Conservation (phyloP, 2,113 vertebrate genomes). For the Proteles cristata region DNA sequence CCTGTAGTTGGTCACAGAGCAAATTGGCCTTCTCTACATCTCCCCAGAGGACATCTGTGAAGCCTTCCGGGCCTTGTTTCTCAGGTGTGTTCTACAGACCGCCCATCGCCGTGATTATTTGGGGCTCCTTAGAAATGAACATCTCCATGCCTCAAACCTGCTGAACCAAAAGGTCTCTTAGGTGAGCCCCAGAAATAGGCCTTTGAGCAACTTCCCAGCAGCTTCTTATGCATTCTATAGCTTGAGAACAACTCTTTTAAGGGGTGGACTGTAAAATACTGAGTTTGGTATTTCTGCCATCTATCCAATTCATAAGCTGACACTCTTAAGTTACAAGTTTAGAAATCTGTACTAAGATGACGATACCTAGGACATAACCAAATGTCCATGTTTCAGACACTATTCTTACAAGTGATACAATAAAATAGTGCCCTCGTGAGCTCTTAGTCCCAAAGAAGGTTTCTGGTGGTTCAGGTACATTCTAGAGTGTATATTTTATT, state of each 20-base stretch:
- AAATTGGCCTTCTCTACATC: not conserved
- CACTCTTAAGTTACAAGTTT: not conserved
- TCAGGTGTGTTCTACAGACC: not conserved
- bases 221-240: not conserved
- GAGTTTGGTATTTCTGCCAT: not conserved
- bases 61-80: not conserved
- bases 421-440: not conserved
- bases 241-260: not conserved
- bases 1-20: not conserved
- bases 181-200: not conserved
- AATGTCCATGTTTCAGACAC: not conserved
- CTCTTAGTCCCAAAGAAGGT: not conserved
- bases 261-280: not conserved
- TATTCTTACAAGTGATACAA: not conserved
- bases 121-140: not conserved
- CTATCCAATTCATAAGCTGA: not conserved
- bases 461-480: not conserved
- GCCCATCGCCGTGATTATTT: not conserved
- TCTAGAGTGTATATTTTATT: not conserved
- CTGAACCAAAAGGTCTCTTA: not conserved
- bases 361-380: not conserved
- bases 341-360: not conserved
- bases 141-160: not conserved
- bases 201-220: not conserved
- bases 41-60: not conserved